Evolutionary conservation across 2,888 invertebrate genomes (phyloP).

Genomic region (Drosophila nr. medialis): DNA sequence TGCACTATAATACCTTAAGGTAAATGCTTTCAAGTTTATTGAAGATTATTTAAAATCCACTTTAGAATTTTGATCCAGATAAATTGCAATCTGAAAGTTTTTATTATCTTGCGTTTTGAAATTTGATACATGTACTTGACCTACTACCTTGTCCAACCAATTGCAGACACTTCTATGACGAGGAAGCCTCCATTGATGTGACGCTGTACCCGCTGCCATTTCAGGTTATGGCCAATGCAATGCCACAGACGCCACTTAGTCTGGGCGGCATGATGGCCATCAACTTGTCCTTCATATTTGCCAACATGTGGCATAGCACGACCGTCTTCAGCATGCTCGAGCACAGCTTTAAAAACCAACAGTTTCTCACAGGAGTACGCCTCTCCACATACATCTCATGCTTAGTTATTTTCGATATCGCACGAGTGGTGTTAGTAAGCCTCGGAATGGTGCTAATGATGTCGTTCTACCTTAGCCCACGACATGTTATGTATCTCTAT

Average conservation of each 20-base stretch:
- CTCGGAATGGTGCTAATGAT: conserved; percentile 72
- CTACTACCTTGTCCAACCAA: not conserved
- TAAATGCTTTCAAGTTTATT: not conserved
- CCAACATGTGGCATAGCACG: conserved; percentile 43
- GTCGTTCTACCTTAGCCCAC: conserved; percentile 35
- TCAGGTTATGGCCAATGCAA: conserved; percentile 24
- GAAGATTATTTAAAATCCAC: not conserved
- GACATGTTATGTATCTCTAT: conserved; percentile 27
- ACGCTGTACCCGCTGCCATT: conserved; percentile 52
- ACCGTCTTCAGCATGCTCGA: conserved; percentile 36
- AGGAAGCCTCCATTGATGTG: conserved; percentile 61
- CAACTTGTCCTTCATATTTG: conserved; percentile 44
- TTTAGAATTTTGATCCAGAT: not conserved
- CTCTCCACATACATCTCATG: conserved; percentile 23
- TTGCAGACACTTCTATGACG: conserved; percentile 37
- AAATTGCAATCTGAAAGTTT: not conserved
- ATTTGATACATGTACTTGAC: not conserved
- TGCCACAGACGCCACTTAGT: conserved; percentile 36
- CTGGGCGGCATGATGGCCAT: conserved; percentile 57
- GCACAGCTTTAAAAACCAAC: conserved; percentile 47
- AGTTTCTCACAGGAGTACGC: conserved; percentile 57
- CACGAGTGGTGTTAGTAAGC: conserved; percentile 8
- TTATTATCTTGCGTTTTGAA: not conserved
- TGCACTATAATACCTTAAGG: no score
- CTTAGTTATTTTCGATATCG: conserved; percentile 30